A percentile compares a stretch with the other conserved stretches of the same genome.
Evolutionary conservation across 1,140 invertebrate species (phyloP).

Genomic region (Lepidostoma basale): DNA sequence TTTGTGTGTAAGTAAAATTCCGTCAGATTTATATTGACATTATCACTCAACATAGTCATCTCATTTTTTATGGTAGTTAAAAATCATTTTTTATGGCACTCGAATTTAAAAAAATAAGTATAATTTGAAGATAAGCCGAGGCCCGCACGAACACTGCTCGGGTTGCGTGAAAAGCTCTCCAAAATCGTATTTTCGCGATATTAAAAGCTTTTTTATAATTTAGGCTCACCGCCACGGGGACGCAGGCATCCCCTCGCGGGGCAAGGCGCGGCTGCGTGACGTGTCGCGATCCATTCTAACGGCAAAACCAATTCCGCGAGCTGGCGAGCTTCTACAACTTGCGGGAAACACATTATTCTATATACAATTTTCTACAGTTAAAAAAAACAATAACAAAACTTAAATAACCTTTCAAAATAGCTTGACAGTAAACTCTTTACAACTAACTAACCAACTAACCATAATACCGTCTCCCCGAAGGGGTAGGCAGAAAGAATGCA

Average conservation of each 20-base stretch:
- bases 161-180: constrained; percentile 25
- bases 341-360: neutral
- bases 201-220: constrained; percentile 3
- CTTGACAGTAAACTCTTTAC: too few species aligned
- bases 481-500: too few species aligned
- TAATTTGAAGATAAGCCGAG: constrained; percentile 8
- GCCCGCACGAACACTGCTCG: constrained; percentile 8
- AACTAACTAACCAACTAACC: too few species aligned
- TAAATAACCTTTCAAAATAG: too few species aligned
- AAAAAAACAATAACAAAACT: too few species aligned
- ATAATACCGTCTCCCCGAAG: too few species aligned
- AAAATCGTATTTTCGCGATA: constrained; percentile 20
- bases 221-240: neutral
- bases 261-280: constrained; percentile 25
- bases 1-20: too few species aligned
- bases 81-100: constrained; percentile 1
- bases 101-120: constrained; percentile 12
- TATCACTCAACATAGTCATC: too few species aligned
- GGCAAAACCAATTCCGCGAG: neutral
- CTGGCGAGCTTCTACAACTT: neutral
- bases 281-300: constrained; percentile 32
- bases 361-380: neutral
- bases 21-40: too few species aligned
- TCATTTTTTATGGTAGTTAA: too few species aligned
- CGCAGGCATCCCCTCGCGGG: constrained; percentile 2